Base-by-base conservation (phyloP, 2,888 invertebrate species). In the Ophioninae sp. region DNA sequence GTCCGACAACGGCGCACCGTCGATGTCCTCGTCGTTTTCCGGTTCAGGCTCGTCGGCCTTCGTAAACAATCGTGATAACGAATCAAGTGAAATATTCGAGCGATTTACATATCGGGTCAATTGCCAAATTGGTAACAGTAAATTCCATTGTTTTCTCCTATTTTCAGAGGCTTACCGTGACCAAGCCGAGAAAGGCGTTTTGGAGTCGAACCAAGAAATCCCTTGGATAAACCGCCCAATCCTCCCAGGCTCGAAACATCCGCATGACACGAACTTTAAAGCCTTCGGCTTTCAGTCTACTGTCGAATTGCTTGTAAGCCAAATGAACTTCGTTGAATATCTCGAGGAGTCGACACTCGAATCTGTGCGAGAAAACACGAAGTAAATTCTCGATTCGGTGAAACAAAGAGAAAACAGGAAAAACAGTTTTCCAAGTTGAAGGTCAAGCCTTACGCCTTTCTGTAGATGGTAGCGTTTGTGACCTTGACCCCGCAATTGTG, bases 401-500 rank as follows among this genome's bases (percentile, higher is more conserved):
- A 17, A 51, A 17, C 17, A 51, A 13, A 9, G 63, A 9, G 63
- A 63, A 41, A 37, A 44, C 69, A 22, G 0, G 20, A 20, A 20
- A 22, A 22, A 59, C 20, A 59, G 9, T 9, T 59, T 59, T 3
- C 10, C 17, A 5, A 10, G 51, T 6, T 17, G 17, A 13, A 20
- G 20, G 39, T 8, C 1, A n/a, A 75, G 75, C 94, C 95, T 94
- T 93, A 97, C 96, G 97, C 96, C 94, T 95, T 96, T 86, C 98
- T 94, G 91, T 97, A 99, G 90, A 97, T 98, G 74, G 98, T 98
- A 0, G 99, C 99, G 93, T 99, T 99, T 65, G 97, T 96, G 39
- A 99, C 97, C 95, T 98, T 98, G 7, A 98, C 98, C 85, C 97
- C 97, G 91, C 99, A 98, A 93, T 99, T 99, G 93, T 99, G 98